Evolutionary conservation across 2,797 vertebrate genomes (phyloP).

Genomic region (Zalophus californianus): DNA sequence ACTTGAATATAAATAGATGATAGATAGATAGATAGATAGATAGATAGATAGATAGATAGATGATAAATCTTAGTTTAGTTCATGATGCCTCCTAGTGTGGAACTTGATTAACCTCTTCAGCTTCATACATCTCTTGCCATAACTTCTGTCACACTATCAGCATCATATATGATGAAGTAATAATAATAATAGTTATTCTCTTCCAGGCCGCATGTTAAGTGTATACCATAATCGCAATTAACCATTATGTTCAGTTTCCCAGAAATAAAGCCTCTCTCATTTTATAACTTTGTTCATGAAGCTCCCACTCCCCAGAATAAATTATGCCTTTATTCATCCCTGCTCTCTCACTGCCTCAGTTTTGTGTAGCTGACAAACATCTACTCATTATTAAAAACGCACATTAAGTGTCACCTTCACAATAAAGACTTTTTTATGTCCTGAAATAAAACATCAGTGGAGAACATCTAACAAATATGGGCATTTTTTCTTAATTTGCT

Average conservation of each 20-base stretch:
- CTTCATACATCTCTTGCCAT: neutral
- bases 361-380: neutral
- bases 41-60: too few species aligned
- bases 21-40: too few species aligned
- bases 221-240: neutral
- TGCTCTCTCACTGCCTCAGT: neutral
- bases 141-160: neutral
- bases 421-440: neutral
- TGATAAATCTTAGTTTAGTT: neutral
- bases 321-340: neutral
- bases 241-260: neutral
- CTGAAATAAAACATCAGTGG: neutral
- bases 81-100: neutral
- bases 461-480: neutral
- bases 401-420: neutral
- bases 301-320: neutral
- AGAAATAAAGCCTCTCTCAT: neutral
- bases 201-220: neutral
- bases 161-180: neutral
- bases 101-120: neutral
- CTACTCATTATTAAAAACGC: neutral
- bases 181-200: neutral
- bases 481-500: slow-evolving; percentile 1
- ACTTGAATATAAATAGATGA: neutral
- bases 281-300: neutral